phyloP scores from a whole-genome alignment of 2,797 vertebrate genomes.

The Aphelocoma californica region DNA sequence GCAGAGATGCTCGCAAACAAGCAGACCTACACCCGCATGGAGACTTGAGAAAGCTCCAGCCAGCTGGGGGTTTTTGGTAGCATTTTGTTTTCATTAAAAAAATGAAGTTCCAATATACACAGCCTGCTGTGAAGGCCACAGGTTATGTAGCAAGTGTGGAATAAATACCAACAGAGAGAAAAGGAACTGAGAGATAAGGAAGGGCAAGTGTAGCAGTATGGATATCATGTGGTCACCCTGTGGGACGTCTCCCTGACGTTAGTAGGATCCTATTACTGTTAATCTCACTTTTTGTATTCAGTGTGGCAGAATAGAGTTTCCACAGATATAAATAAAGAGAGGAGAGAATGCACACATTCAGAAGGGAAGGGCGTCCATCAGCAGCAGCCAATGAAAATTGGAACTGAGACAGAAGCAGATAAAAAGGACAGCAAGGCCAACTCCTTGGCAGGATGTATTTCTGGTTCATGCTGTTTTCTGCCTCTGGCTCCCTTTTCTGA shows the following conservation, averaged over 20 bases:
- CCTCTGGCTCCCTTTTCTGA: background rate
- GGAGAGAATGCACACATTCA: background rate
- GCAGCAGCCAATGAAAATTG: background rate
- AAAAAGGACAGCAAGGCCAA: background rate
- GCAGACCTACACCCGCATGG: rapidly evolving
- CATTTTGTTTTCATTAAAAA: background rate
- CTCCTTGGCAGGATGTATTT: constrained; percentile 7
- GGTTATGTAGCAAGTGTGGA: background rate
- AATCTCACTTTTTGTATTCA: background rate
- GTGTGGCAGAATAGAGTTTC: background rate
- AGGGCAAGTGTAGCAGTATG: background rate
- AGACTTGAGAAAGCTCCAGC: background rate
- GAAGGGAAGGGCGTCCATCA: background rate
- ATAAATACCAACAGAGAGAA: background rate
- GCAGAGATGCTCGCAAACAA: background rate
- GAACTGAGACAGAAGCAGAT: constrained; percentile 23
- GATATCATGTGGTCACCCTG: background rate
- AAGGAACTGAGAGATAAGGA: constrained; percentile 4
- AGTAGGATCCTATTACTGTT: background rate
- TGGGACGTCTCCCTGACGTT: background rate
- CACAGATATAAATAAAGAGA: background rate
- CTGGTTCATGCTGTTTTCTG: background rate
- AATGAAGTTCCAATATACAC: background rate
- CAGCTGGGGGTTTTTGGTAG: background rate
- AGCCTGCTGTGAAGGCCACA: background rate